Conservation (phyloP, 2,797 vertebrate genomes). For the Garrulus glandarius region DNA sequence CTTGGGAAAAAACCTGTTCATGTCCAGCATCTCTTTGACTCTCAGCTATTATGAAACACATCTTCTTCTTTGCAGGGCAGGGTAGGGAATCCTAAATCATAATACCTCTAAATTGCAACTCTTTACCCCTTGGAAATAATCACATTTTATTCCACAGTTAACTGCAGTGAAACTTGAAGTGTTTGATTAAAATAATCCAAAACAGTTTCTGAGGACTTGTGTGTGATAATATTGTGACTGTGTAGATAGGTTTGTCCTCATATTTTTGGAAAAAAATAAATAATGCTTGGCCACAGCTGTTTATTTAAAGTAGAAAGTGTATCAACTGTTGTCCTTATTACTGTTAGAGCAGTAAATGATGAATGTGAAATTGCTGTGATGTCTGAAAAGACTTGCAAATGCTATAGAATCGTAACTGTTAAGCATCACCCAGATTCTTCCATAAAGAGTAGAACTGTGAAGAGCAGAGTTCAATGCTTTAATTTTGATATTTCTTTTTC, state of each 20-base stretch:
- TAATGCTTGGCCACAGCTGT: not conserved
- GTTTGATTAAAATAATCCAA: not conserved
- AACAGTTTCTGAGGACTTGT: not conserved
- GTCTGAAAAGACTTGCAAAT: not conserved
- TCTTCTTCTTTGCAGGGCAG: not conserved
- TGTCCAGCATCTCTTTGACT: not conserved
- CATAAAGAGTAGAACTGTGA: not conserved
- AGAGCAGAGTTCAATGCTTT: not conserved
- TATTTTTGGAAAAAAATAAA: not conserved
- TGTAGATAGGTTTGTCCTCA: not conserved
- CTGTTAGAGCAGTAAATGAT: not conserved
- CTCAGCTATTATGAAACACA: not conserved
- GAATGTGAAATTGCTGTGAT: fast-evolving
- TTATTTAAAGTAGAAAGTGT: not conserved
- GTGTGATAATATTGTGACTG: not conserved
- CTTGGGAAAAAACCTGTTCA: not conserved
- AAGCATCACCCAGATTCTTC: not conserved
- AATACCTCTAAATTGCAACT: not conserved
- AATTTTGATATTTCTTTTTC: not conserved
- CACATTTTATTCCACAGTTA: not conserved
- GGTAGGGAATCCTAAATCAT: not conserved
- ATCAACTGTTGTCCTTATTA: not conserved
- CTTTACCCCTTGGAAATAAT: not conserved
- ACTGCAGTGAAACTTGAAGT: not conserved
- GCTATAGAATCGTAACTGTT: not conserved